Percentiles rank a stretch among this genome's conserved stretches.
phyloP scores from a whole-genome alignment of 35 echinoderm and acorn worm species.

The Hemicentrotus pulcherrimus region DNA sequence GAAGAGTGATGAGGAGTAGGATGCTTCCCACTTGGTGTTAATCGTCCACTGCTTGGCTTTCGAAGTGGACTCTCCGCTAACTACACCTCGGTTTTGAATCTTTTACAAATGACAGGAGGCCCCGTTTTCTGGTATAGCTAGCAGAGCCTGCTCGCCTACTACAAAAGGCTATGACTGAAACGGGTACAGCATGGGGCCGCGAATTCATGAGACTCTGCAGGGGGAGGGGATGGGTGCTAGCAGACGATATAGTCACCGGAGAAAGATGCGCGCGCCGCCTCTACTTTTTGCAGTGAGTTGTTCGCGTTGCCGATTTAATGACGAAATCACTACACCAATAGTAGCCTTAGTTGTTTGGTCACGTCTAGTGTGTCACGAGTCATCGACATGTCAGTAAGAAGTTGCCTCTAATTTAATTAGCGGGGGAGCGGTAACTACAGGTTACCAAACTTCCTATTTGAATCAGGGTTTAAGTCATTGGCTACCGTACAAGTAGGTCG shows the following conservation, averaged over 20 bases:
- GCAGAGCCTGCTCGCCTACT: not conserved
- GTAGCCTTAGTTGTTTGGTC: not conserved
- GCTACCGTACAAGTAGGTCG: conserved; percentile 23
- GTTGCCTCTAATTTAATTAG: conserved; percentile 44
- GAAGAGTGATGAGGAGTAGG: not conserved
- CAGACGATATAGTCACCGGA: not conserved
- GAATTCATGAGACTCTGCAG: not conserved
- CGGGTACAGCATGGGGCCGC: not conserved
- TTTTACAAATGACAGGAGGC: not conserved
- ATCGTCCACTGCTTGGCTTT: not conserved
- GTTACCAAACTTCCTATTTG: conserved; percentile 32
- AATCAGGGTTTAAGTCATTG: not conserved
- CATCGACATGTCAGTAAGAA: conserved; percentile 3
- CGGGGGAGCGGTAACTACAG: conserved; percentile 32
- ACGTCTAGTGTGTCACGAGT: conserved; percentile 7
- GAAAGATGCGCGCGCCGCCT: not conserved
- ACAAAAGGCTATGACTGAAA: not conserved
- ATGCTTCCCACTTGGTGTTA: not conserved
- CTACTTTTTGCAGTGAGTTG: not conserved
- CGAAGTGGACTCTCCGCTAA: not conserved
- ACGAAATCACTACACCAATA: not conserved
- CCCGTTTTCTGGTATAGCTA: not conserved
- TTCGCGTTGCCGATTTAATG: conserved; percentile 34
- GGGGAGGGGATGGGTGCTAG: conserved; percentile 23
- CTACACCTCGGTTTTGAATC: conserved; percentile 28